Evolutionary conservation across 2,797 vertebrate species (phyloP), one percentile per base, ranked within the genome.

Genomic region (Coranthus polyacanthus): DNA sequence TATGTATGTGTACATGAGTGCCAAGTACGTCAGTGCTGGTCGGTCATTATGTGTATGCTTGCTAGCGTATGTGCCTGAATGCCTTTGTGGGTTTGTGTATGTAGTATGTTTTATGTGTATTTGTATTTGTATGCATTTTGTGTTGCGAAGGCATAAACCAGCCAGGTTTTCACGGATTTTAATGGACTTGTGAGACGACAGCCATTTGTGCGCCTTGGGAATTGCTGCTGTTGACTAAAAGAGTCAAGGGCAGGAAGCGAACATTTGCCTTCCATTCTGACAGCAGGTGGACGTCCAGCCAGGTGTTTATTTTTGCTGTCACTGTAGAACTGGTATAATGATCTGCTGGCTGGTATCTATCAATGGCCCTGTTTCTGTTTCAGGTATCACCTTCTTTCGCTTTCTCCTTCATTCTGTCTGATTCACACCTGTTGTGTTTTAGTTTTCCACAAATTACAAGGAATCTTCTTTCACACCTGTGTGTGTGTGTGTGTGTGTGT

Each of bases 151-250:
- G 38, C 22, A 53, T 15, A 39, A 61, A 36, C 12, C 41, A 32
- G 57, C 22, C 67, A 47, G 2, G 36, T 0, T 63, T 77, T 56
- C 49, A 49, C 42, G 39, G 66, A 54, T 73, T 78, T 82, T 68
- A 83, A 78, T 73, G 55, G 58, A 68, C 65, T 32, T 63, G 68
- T 56, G 36, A 62, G 55, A 55, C 0, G 9, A 50, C 34, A 45
- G 43, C 10, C 12, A 17, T 72, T 50, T 65, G 24, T 53, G 64
- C 72, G 34, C 22, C 24, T 54, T 39, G 39, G 59, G 56, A 70
- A 73, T 72, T 66, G 36, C 29, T 58, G 60, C 39, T 74, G 66
- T 64, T 72, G 68, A 62, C 61, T 55, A 45, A 70, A 11, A 44
- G 34, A 75, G 53, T 63, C 56, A 64, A 75, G 18, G 52, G 26